These are phyloP conservation scores for Mesorhabditis sp. DNA, from an alignment of 2,888 invertebrate genomes.

Conservation along the genomic window DNA sequence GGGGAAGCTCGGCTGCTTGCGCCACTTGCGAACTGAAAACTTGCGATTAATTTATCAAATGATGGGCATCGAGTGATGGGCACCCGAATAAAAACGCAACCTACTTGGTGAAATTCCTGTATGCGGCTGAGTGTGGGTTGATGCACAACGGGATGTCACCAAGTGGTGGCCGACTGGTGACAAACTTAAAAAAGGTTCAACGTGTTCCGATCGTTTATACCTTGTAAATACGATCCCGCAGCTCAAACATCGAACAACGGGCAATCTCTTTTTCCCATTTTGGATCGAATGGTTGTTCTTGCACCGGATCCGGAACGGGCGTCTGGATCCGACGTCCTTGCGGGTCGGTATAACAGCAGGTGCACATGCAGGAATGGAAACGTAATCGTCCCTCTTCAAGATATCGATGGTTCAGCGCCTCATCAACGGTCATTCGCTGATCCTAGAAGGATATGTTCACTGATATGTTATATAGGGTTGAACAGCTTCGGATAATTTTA, in stretches of 20 bases:
- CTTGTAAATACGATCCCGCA: slow-evolving; percentile 90
- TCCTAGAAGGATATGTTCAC: slow-evolving; percentile 26
- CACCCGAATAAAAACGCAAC: slow-evolving; percentile 18
- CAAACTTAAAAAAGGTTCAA: slow-evolving; percentile 67
- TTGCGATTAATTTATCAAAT: neutral
- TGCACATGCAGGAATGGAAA: slow-evolving; percentile 99
- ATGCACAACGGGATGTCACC: slow-evolving; percentile 96
- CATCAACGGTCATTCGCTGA: slow-evolving; percentile 79
- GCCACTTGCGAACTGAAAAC: slow-evolving; percentile 88
- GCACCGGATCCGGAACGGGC: slow-evolving; percentile 59
- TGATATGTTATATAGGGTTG: slow-evolving; percentile 2
- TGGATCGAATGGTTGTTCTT: slow-evolving; percentile 86
- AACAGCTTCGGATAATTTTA: neutral
- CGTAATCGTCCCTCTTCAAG: slow-evolving; percentile 93
- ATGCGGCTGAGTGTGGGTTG: slow-evolving; percentile 98
- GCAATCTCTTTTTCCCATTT: slow-evolving; percentile 92
- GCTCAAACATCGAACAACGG: slow-evolving; percentile 55
- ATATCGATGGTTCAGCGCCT: slow-evolving; percentile 93
- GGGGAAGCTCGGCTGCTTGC: slow-evolving; percentile 93
- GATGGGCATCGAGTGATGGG: no score
- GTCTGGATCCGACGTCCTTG: slow-evolving; percentile 36
- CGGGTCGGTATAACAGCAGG: slow-evolving; percentile 72
- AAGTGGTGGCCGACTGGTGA: slow-evolving; percentile 86
- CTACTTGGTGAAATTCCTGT: slow-evolving; percentile 99
- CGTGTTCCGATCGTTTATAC: neutral